Conservation (phyloP, 1,140 invertebrate species). For the Anoplophora glabripennis region DNA sequence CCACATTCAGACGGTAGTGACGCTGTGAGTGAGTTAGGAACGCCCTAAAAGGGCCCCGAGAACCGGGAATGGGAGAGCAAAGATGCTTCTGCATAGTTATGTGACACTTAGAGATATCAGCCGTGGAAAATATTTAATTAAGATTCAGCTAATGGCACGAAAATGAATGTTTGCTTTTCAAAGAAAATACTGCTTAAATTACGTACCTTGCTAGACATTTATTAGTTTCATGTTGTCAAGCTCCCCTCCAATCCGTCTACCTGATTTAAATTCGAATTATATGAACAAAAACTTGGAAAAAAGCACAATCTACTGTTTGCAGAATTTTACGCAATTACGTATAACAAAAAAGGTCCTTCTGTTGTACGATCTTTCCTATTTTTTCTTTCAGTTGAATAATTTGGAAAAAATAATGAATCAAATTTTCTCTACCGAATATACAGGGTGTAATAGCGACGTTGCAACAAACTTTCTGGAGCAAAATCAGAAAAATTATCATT, state of each 20-base stretch:
- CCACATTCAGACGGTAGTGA: conserved; percentile 10
- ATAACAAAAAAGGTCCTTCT: no score
- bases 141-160: conserved; percentile 45
- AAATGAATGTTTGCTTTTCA: conserved; percentile 42
- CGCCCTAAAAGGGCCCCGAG: conserved; percentile 1
- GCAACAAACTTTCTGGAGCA: no score
- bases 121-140: conserved; percentile 47
- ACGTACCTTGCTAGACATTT: conserved; percentile 24
- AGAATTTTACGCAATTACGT: no score
- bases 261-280: conserved; percentile 3
- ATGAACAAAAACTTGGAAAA: no score
- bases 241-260: neutral
- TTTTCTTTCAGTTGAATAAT: no score
- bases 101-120: conserved; percentile 48
- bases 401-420: no score
- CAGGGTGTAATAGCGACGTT: no score
- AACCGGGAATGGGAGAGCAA: conserved; percentile 4
- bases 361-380: no score
- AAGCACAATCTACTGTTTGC: no score
- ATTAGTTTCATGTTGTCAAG: conserved; percentile 23
- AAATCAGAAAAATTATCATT: no score
- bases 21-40: neutral
- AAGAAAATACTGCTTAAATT: conserved; percentile 32
- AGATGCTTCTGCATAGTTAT: conserved; percentile 42
- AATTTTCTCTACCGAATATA: no score